A percentile compares a stretch with the other conserved stretches of the same genome.
These are phyloP conservation scores for Drosophila meridiana DNA, from an alignment of 2,888 invertebrate genomes.

Conservation along the genomic window DNA sequence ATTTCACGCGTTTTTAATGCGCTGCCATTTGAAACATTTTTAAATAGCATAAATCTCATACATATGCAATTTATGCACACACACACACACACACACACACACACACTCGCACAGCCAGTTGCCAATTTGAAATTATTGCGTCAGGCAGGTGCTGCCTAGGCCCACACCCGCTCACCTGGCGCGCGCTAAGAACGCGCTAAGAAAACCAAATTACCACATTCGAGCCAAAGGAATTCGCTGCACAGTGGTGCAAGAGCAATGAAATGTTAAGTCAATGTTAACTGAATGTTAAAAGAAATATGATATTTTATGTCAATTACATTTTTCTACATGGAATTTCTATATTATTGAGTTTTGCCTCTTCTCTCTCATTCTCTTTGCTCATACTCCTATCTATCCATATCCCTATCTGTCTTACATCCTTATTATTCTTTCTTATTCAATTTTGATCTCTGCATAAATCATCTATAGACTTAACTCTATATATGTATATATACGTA, in stretches of 20 bases:
- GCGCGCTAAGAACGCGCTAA: conserved; percentile 26
- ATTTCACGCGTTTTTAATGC: conserved; percentile 78
- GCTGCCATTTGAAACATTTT: conserved; percentile 65
- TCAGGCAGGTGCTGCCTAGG: conserved; percentile 59
- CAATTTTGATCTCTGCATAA: too few species aligned
- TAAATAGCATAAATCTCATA: conserved; percentile 80
- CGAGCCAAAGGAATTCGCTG: conserved; percentile 34
- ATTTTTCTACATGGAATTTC: too few species aligned
- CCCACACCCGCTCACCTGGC: not conserved
- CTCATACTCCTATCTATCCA: too few species aligned
- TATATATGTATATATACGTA: too few species aligned
- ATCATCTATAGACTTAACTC: too few species aligned
- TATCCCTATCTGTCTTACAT: too few species aligned
- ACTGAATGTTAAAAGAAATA: too few species aligned
- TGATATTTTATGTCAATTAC: too few species aligned
- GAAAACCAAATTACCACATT: conserved; percentile 75
- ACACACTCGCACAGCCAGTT: conserved; percentile 26
- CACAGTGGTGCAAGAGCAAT: conserved; percentile 38
- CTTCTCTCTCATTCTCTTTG: too few species aligned
- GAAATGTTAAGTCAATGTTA: not conserved
- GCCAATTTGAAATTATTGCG: conserved; percentile 81
- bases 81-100: conserved; percentile 34
- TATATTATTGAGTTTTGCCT: too few species aligned
- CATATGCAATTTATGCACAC: conserved; percentile 74
- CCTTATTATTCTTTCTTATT: too few species aligned